phyloP scores from a whole-genome alignment of 2,888 invertebrate genomes.

The Sphecodes monilicornis region DNA sequence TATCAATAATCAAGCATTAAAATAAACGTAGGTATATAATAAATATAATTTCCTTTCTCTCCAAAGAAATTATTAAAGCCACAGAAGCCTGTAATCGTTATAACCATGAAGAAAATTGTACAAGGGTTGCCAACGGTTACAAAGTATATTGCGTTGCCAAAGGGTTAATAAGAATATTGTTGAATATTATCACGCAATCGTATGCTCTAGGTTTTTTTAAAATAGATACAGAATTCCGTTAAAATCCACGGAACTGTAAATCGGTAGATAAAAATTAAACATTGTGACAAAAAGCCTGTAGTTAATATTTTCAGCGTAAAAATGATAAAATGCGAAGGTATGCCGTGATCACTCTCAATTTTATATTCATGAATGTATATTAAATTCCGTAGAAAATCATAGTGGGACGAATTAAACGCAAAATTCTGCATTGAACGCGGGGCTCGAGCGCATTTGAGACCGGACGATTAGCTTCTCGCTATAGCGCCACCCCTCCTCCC shows the following conservation, averaged over 20 bases:
- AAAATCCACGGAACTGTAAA: background rate
- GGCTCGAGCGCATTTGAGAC: constrained; percentile 37
- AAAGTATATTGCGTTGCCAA: too few species aligned
- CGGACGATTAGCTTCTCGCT: constrained; percentile 51
- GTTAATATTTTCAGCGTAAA: background rate
- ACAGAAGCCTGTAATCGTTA: background rate
- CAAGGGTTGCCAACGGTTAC: background rate
- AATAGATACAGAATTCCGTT: background rate
- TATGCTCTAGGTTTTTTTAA: background rate
- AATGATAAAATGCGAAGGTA: background rate
- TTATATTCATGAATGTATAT: constrained; percentile 30
- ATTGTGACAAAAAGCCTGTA: background rate
- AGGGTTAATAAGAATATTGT: too few species aligned
- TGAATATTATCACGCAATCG: background rate
- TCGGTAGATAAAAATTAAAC: background rate
- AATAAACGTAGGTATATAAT: background rate
- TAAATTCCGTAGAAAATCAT: constrained; percentile 17
- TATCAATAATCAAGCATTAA: background rate
- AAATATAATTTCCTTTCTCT: background rate
- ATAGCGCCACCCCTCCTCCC: constrained; percentile 23
- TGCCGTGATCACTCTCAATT: background rate
- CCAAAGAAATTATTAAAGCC: too few species aligned
- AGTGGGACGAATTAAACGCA: constrained; percentile 8
- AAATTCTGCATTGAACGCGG: constrained; percentile 12
- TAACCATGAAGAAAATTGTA: background rate